Percentiles rank a stretch among this genome's conserved stretches.
Conservation (phyloP, 2,888 invertebrate genomes). For the Caradrina kadenii region DNA sequence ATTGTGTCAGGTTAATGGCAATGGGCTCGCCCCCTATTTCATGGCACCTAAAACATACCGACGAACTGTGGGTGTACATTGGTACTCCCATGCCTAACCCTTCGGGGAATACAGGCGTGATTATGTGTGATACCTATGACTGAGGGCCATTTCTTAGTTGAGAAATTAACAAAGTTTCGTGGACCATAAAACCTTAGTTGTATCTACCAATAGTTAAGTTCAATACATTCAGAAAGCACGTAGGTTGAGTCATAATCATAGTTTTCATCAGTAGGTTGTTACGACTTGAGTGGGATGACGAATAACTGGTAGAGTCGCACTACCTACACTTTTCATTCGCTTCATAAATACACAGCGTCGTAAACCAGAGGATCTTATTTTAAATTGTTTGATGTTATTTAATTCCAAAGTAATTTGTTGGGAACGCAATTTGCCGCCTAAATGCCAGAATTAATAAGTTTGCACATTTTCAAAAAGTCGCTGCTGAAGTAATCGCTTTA, state of each 20-base stretch:
- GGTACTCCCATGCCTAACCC: no score
- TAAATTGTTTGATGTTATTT: conserved; percentile 53
- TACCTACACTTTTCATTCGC: conserved; percentile 44
- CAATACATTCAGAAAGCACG: conserved; percentile 26
- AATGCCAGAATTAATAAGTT: conserved; percentile 83
- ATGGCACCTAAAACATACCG: no score
- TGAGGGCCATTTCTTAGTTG: not conserved
- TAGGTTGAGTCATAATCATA: conserved; percentile 44
- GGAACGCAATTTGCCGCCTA: conserved; percentile 72
- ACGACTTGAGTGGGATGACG: conserved; percentile 39
- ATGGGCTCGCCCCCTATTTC: no score
- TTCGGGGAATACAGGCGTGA: no score
- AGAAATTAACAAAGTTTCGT: not conserved
- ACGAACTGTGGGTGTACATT: no score
- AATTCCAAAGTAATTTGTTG: conserved; percentile 66
- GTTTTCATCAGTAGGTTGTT: conserved; percentile 46
- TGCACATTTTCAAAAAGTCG: conserved; percentile 85
- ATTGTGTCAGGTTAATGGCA: no score
- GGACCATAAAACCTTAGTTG: not conserved
- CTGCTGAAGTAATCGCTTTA: conserved; percentile 85
- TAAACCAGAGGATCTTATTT: conserved; percentile 37
- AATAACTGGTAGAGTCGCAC: conserved; percentile 15
- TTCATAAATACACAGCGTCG: conserved; percentile 23
- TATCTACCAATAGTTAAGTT: not conserved
- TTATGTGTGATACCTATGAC: no score